Percentiles rank a stretch among this genome's conserved stretches.
Evolutionary conservation across 2,797 vertebrate species (phyloP).

Genomic region (Dallia pectoralis): DNA sequence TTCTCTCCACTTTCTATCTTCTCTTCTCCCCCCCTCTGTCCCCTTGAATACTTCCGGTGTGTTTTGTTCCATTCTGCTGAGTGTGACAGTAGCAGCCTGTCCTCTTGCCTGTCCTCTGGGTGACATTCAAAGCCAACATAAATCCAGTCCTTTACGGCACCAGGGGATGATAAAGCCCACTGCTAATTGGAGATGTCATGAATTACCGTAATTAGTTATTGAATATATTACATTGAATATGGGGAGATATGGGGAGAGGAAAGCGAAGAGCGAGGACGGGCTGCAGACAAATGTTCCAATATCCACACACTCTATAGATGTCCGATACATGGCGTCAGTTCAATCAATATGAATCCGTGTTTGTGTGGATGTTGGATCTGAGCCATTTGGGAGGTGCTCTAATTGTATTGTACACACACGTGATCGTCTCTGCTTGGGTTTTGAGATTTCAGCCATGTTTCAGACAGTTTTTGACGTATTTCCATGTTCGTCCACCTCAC

Average conservation of each 20-base stretch:
- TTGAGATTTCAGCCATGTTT: conserved; percentile 22
- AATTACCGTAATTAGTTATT: conserved; percentile 99
- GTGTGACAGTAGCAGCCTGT: conserved; percentile 87
- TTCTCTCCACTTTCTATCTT: conserved; percentile 30
- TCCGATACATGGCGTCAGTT: neutral
- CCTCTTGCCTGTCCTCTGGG: conserved; percentile 92
- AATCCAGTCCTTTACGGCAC: conserved; percentile 98
- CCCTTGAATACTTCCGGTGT: conserved; percentile 62
- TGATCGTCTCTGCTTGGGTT: conserved; percentile 19
- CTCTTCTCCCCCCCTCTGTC: conserved; percentile 48
- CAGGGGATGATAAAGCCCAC: conserved; percentile 95
- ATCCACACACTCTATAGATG: neutral
- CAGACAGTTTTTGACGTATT: conserved; percentile 36
- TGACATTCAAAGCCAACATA: conserved; percentile 99
- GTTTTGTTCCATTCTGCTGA: conserved; percentile 93
- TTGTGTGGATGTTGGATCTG: neutral
- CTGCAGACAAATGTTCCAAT: conserved; percentile 23
- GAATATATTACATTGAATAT: conserved; percentile 92
- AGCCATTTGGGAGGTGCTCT: neutral
- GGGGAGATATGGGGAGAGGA: conserved; percentile 79
- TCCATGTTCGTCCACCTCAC: conserved; percentile 27
- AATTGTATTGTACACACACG: neutral
- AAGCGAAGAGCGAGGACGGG: neutral
- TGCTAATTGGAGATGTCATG: conserved; percentile 99
- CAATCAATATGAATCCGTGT: neutral